Evolutionary conservation across 2,888 invertebrate genomes (phyloP).

Genomic region (Heliconius sara): DNA sequence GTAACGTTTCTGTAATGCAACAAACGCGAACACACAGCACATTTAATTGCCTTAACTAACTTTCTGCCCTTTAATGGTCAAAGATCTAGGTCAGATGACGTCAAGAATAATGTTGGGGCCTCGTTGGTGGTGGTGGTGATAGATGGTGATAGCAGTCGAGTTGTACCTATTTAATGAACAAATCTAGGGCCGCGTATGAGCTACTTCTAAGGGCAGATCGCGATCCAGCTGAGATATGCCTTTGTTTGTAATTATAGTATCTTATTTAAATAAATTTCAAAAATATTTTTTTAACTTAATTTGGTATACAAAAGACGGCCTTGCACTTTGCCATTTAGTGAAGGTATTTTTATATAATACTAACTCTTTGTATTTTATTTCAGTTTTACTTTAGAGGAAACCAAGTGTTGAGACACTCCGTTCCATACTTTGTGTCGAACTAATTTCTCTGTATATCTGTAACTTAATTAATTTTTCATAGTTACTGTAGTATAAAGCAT

Average conservation of each 20-base stretch:
- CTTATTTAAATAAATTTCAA: no score
- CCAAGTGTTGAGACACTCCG: no score
- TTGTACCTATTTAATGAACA: not conserved
- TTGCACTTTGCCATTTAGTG: no score
- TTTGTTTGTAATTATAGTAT: not conserved
- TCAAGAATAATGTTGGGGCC: conserved; percentile 20
- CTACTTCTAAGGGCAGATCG: not conserved
- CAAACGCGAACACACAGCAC: conserved; percentile 3
- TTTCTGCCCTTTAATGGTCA: conserved; percentile 30
- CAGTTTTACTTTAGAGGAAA: no score
- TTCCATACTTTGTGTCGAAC: no score
- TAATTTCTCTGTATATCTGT: no score
- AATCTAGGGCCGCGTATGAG: not conserved
- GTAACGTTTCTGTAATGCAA: conserved; percentile 10
- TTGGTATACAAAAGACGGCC: no score
- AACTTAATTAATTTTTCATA: no score
- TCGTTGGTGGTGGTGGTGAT: not conserved
- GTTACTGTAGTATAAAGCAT: no score
- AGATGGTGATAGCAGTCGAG: not conserved
- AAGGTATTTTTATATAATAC: no score
- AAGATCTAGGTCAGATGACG: conserved; percentile 40
- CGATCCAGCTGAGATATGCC: not conserved
- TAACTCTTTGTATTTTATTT: no score
- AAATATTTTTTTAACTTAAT: no score
- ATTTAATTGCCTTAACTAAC: conserved; percentile 25